Conservation (phyloP, 2,113 vertebrate species). For the Notarius quadriscutis region DNA sequence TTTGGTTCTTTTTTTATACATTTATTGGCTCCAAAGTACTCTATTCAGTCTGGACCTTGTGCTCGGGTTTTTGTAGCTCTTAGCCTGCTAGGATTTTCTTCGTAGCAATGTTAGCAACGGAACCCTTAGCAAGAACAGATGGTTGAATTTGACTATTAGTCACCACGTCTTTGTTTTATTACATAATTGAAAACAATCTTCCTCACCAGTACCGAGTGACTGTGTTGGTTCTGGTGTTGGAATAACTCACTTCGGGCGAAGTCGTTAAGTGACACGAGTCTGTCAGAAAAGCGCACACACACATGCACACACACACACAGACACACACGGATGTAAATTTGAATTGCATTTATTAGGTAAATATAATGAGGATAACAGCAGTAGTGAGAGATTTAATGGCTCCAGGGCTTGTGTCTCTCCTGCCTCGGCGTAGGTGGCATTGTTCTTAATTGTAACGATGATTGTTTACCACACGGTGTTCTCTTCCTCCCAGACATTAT, state of each 20-base stretch:
- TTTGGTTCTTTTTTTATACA: background rate
- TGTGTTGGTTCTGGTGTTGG: background rate
- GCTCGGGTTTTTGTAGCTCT: background rate
- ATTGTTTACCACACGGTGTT: constrained; percentile 73
- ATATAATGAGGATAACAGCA: constrained; percentile 42
- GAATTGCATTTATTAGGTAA: constrained; percentile 41
- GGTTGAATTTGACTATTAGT: background rate
- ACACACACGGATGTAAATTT: background rate
- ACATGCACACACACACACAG: background rate
- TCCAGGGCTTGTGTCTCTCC: constrained; percentile 47
- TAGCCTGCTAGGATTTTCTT: background rate
- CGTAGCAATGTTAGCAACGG: background rate
- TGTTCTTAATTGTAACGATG: constrained; percentile 69
- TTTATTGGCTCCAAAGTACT: background rate
- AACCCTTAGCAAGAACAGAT: no score
- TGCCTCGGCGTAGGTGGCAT: constrained; percentile 55
- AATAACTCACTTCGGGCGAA: background rate
- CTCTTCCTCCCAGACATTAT: constrained; percentile 73
- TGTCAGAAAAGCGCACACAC: constrained; percentile 1
- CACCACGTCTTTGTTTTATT: constrained; percentile 43
- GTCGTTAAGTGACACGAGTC: background rate
- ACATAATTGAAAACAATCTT: background rate
- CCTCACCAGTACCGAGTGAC: background rate
- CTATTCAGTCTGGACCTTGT: background rate
- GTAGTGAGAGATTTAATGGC: constrained; percentile 34